Percentiles rank a stretch among this genome's conserved stretches.
phyloP scores from a whole-genome alignment of 2,888 invertebrate species.

The Torymus auratus region DNA sequence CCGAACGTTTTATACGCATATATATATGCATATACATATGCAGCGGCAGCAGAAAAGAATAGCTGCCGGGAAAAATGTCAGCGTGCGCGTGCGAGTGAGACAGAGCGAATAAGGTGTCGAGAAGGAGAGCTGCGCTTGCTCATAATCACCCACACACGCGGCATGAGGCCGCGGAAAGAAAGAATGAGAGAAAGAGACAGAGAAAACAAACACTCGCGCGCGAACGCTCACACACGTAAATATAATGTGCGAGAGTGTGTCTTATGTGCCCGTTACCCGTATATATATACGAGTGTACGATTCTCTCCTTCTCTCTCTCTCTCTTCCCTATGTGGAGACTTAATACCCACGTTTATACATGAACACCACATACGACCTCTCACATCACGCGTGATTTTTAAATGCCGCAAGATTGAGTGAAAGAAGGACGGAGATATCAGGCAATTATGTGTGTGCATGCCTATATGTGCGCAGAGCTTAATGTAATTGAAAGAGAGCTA shows the following conservation, averaged over 20 bases:
- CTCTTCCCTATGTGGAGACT: not conserved
- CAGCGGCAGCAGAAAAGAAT: too few species aligned
- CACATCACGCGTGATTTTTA: not conserved
- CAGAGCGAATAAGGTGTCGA: too few species aligned
- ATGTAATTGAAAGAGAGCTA: slow-evolving; percentile 30
- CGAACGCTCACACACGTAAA: slow-evolving; percentile 8
- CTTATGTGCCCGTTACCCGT: slow-evolving; percentile 23
- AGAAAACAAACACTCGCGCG: slow-evolving; percentile 46
- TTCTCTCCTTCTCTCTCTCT: not conserved
- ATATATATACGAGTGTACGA: not conserved
- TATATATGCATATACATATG: too few species aligned
- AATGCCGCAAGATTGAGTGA: slow-evolving; percentile 22
- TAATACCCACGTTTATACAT: slow-evolving; percentile 21
- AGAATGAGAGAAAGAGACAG: not conserved
- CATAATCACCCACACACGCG: slow-evolving; percentile 34
- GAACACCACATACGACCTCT: not conserved
- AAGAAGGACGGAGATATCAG: not conserved
- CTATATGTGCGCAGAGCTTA: not conserved
- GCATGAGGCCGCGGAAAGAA: not conserved
- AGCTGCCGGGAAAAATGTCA: too few species aligned
- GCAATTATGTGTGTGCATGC: not conserved
- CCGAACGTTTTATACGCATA: too few species aligned
- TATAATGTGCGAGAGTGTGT: not conserved
- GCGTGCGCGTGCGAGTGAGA: too few species aligned
- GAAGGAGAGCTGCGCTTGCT: not conserved